Conservation (phyloP, 2,888 invertebrate genomes). For the Pyrocoelia pectoralis region DNA sequence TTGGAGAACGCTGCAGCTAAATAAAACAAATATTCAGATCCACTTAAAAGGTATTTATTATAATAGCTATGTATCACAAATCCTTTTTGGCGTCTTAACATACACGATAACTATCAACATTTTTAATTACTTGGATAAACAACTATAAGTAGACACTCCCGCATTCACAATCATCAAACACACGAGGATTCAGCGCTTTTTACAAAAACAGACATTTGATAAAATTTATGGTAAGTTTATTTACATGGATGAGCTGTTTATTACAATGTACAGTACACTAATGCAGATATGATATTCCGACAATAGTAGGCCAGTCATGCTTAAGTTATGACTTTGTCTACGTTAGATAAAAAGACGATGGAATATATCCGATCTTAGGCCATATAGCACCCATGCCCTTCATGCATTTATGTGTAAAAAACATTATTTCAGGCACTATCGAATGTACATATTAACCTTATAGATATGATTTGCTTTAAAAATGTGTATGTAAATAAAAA, state of each 20-base stretch:
- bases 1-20: not conserved
- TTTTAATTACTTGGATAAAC: constrained; percentile 56
- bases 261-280: constrained; percentile 48
- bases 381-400: constrained; percentile 34
- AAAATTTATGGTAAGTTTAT: constrained; percentile 57
- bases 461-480: constrained; percentile 61
- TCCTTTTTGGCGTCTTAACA: constrained; percentile 76
- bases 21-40: constrained; percentile 50
- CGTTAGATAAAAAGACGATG: constrained; percentile 24
- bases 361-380: constrained; percentile 34
- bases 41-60: constrained; percentile 59
- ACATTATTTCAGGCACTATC: constrained; percentile 57
- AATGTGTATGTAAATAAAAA: constrained; percentile 57
- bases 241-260: constrained; percentile 58
- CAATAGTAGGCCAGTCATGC: constrained; percentile 23
- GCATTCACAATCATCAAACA: constrained; percentile 47
- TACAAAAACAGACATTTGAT: constrained; percentile 58
- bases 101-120: constrained; percentile 67
- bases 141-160: constrained; percentile 53
- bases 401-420: constrained; percentile 29
- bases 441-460: constrained; percentile 53
- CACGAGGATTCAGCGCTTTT: constrained; percentile 33
- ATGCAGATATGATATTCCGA: constrained; percentile 45
- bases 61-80: constrained; percentile 78
- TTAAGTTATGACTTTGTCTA: constrained; percentile 20